phyloP scores from a whole-genome alignment of 2,888 invertebrate species.

The Allolobophora icterica region DNA sequence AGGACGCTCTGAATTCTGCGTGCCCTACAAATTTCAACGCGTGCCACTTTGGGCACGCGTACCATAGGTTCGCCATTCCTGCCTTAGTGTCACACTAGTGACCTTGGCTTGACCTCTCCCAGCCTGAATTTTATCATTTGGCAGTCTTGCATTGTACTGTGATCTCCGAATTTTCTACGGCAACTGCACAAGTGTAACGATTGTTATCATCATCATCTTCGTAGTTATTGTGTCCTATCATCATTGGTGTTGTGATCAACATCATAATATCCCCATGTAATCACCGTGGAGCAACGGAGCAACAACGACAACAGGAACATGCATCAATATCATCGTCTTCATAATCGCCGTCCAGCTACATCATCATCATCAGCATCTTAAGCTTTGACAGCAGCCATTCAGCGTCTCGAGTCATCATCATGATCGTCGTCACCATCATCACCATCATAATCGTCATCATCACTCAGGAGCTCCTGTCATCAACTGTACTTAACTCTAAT shows the following conservation, averaged over 20 bases:
- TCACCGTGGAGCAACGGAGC: background rate
- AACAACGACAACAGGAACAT: background rate
- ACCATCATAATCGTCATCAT: background rate
- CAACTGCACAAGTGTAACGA: too few species aligned
- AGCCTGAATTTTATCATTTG: too few species aligned
- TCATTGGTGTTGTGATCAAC: background rate
- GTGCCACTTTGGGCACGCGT: too few species aligned
- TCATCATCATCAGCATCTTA: background rate
- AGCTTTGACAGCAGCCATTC: background rate
- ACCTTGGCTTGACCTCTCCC: too few species aligned
- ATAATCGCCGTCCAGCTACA: background rate
- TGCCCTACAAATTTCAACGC: too few species aligned
- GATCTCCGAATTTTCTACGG: too few species aligned
- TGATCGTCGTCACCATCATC: background rate
- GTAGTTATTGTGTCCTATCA: background rate
- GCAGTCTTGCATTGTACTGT: too few species aligned
- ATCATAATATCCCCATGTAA: background rate
- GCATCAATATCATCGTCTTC: background rate
- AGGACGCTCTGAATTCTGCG: too few species aligned
- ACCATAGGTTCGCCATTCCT: too few species aligned
- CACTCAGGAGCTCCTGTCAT: background rate
- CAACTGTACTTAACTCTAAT: conserved; percentile 12
- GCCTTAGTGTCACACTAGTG: too few species aligned
- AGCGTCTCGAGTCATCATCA: background rate
- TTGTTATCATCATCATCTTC: background rate